phyloP scores from a whole-genome alignment of 2,113 vertebrate genomes.

The Ascaphus truei region DNA sequence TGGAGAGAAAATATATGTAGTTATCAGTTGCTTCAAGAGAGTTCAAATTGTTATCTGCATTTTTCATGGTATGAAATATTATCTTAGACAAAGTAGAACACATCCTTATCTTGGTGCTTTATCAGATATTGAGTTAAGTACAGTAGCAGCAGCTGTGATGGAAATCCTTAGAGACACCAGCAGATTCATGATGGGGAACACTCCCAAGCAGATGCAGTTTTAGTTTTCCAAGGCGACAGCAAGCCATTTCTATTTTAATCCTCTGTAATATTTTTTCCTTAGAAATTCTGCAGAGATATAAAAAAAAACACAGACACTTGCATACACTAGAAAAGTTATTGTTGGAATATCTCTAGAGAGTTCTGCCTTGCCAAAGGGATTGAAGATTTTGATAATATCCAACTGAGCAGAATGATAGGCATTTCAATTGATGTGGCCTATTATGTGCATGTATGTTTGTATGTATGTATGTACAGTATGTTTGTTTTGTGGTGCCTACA shows the following conservation, averaged over 20 bases:
- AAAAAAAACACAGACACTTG: not conserved
- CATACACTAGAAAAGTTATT: not conserved
- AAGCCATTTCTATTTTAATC: not conserved
- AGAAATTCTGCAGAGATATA: too few relatives aligned
- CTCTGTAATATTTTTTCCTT: not conserved
- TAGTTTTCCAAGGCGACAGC: not conserved
- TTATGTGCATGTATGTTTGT: too few relatives aligned
- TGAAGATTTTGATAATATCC: too few relatives aligned
- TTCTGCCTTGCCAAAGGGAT: too few relatives aligned
- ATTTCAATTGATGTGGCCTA: too few relatives aligned
- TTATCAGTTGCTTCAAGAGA: too few relatives aligned
- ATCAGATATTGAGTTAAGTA: not conserved
- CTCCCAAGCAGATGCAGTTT: not conserved
- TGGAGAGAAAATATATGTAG: too few relatives aligned
- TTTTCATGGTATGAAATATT: not conserved
- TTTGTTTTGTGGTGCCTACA: too few relatives aligned
- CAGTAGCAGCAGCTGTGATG: slow-evolving; percentile 15
- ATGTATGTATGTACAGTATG: too few relatives aligned
- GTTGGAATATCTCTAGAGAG: too few relatives aligned
- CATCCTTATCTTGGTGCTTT: slow-evolving; percentile 7
- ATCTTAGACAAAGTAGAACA: not conserved
- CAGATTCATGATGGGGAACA: not conserved
- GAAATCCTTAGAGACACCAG: not conserved
- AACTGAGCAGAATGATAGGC: too few relatives aligned
- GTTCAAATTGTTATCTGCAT: too few relatives aligned